Base-by-base conservation (phyloP, 2,113 vertebrate genomes). In the Gopherus evgoodei region DNA sequence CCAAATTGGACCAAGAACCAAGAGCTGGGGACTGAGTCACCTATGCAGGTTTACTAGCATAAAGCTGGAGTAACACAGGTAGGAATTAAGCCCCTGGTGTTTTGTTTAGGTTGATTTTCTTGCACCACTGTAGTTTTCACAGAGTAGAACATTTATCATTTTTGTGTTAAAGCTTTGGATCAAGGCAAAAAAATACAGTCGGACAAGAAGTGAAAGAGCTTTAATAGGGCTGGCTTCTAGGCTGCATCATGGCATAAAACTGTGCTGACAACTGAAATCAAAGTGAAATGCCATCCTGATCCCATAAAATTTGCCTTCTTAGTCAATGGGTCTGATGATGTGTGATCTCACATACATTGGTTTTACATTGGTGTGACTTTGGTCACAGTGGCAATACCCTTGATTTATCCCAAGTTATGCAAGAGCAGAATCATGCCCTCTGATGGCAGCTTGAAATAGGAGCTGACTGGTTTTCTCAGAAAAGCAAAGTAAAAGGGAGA, bases 1-100 rank as follows among this genome's bases (percentile, higher is more conserved):
- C 13, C 1, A 87, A 13, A 47, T 88, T 10, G 8, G 24, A 50
- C 50, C 50, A 50, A 5, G 35, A 14, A 3, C 7, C 0, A 84
- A 87, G 95, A 82, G 24, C 27, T 93, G 91, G 3, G 83, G 35
- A 69, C n/a, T 82, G 83, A 65, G n/a, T 75, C 49, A 62, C 75
- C 47, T 59, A 8, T 12, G 47, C 3, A 93, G 72, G n/a, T 95
- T 3, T 62, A 25, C 29, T 80, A 57, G 9, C 81, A 21, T 62
- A 84, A 25, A 90, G 29, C 13, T 25, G 53, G 56, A 82, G 13
- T 21, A 54, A 90, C 5, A 84, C 3, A 56, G 22, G 11, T 27
- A 17, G 38, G 29, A 92, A 86, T 0, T 1, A 16, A 11, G 2
- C 35, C 3, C 14, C 8, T 25, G 19, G 9, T 14, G 38, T 76